A percentile compares a stretch with the other conserved stretches of the same genome.
phyloP scores from a whole-genome alignment of 2,888 invertebrate species.

The Aspidiotus rigidus region DNA sequence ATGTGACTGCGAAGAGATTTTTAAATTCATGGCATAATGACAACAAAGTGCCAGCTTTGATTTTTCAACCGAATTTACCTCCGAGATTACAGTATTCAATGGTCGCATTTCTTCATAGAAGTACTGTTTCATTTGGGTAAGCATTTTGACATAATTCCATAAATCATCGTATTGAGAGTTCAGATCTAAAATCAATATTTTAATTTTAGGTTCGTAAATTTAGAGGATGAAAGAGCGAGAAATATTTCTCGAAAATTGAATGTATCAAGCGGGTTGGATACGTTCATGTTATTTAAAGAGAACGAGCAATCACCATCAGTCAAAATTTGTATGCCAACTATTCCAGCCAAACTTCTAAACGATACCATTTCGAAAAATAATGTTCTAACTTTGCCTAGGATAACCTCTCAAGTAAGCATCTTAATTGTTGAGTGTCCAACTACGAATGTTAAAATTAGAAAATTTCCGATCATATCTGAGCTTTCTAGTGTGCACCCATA shows the following conservation, averaged over 20 bases:
- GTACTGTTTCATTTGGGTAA: slow-evolving; percentile 78
- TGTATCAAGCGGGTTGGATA: slow-evolving; percentile 63
- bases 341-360: slow-evolving; percentile 75
- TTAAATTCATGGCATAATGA: slow-evolving; percentile 75
- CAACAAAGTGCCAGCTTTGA: slow-evolving; percentile 79
- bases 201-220: slow-evolving; percentile 32
- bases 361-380: slow-evolving; percentile 83
- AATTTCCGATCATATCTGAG: no score
- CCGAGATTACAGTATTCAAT: slow-evolving; percentile 77
- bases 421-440: background rate
- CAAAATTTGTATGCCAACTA: slow-evolving; percentile 79
- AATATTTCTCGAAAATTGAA: slow-evolving; percentile 43
- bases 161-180: slow-evolving; percentile 39
- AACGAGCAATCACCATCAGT: slow-evolving; percentile 69
- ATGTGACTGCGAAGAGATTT: slow-evolving; percentile 59
- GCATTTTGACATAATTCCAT: background rate
- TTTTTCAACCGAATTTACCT: slow-evolving; percentile 68
- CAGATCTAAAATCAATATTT: slow-evolving; percentile 15
- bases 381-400: slow-evolving; percentile 73
- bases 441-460: no score
- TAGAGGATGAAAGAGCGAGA: slow-evolving; percentile 12
- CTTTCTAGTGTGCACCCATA: no score
- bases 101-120: slow-evolving; percentile 76
- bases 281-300: slow-evolving; percentile 83
- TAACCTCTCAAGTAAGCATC: slow-evolving; percentile 75